These are phyloP conservation scores for Nannobrachium achirus DNA, from an alignment of 2,113 vertebrate species.

Conservation along the genomic window DNA sequence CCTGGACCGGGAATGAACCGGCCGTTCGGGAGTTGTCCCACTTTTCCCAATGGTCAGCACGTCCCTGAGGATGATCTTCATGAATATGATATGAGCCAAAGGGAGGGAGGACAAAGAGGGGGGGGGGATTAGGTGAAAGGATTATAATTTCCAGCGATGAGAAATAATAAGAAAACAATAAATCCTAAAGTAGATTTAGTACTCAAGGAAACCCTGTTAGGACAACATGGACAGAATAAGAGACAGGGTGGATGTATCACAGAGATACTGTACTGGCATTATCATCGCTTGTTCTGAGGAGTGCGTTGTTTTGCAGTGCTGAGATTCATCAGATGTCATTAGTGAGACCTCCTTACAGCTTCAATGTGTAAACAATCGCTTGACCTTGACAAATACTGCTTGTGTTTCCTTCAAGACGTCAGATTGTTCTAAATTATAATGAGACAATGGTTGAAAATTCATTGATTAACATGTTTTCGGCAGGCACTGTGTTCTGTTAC, in stretches of 20 bases:
- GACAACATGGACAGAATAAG: slow-evolving; percentile 70
- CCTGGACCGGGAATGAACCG: too few relatives aligned
- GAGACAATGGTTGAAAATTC: too few relatives aligned
- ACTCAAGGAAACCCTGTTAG: slow-evolving; percentile 82
- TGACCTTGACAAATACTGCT: too few relatives aligned
- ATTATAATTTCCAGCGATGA: slow-evolving; percentile 78
- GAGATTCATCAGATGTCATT: background rate
- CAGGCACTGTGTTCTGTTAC: too few relatives aligned
- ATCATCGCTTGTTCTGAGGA: slow-evolving; percentile 32
- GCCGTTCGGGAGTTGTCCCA: too few relatives aligned
- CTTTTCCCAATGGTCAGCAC: too few relatives aligned
- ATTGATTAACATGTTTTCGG: too few relatives aligned
- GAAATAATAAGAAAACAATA: slow-evolving; percentile 82
- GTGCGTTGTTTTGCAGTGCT: background rate
- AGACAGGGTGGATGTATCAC: slow-evolving; percentile 66
- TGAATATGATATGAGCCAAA: slow-evolving; percentile 74
- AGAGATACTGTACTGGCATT: slow-evolving; percentile 36
- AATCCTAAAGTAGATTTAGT: slow-evolving; percentile 83
- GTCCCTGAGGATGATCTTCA: slow-evolving; percentile 76
- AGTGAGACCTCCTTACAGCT: too few relatives aligned
- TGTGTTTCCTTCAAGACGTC: too few relatives aligned
- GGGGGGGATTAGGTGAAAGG: slow-evolving; percentile 72
- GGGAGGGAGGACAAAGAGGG: slow-evolving; percentile 57
- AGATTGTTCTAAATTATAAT: too few relatives aligned
- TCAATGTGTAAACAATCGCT: too few relatives aligned